These are phyloP conservation scores for Apocrypta bakeri DNA, from an alignment of 1,140 invertebrate species.

Conservation along the genomic window DNA sequence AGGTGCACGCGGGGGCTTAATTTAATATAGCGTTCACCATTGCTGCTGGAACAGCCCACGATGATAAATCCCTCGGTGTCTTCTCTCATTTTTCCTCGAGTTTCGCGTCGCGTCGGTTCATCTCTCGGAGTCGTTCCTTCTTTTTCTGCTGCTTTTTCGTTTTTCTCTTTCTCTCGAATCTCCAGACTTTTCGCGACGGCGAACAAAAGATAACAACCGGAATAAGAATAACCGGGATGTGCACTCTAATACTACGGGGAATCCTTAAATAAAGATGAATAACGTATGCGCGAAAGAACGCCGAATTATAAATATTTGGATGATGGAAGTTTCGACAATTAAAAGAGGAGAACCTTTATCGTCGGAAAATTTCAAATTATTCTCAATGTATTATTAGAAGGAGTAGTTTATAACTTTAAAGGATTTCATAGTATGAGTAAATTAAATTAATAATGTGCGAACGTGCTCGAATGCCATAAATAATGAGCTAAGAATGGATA, in stretches of 20 bases:
- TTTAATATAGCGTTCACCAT: slow-evolving; percentile 60
- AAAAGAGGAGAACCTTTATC: too few species aligned
- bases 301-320: too few species aligned
- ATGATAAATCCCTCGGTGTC: slow-evolving; percentile 60
- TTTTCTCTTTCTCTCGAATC: not conserved
- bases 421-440: too few species aligned
- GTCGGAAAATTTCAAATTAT: too few species aligned
- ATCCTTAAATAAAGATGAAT: slow-evolving; percentile 42
- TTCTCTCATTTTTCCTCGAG: slow-evolving; percentile 44
- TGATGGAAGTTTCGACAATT: too few species aligned
- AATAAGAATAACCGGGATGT: slow-evolving; percentile 57
- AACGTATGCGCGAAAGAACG: not conserved
- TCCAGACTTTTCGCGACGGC: not conserved
- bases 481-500: too few species aligned
- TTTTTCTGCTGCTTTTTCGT: not conserved
- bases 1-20: slow-evolving; percentile 59
- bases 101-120: not conserved
- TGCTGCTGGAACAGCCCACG: slow-evolving; percentile 18
- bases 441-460: too few species aligned
- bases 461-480: too few species aligned
- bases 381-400: too few species aligned
- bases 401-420: too few species aligned
- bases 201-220: slow-evolving; percentile 63
- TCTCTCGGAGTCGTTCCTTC: not conserved
- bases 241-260: slow-evolving; percentile 18